A percentile compares a stretch with the other conserved stretches of the same genome.
These are phyloP conservation scores for Corythornis cristatus DNA, from an alignment of 2,113 vertebrate species.

Conservation along the genomic window DNA sequence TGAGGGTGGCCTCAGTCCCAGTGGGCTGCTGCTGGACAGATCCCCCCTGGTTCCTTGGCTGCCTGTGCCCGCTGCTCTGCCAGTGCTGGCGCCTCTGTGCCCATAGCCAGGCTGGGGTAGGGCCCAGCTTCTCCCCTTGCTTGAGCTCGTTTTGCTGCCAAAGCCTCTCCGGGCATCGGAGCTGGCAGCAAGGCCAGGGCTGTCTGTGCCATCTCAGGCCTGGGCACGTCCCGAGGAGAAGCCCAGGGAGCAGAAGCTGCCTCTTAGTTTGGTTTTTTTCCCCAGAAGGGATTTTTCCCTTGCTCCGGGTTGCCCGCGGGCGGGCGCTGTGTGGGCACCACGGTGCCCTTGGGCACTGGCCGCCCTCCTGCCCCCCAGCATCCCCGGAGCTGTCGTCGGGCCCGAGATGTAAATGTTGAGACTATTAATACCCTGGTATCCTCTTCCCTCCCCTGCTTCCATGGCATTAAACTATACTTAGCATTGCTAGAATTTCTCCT, in stretches of 20 bases:
- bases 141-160: not conserved
- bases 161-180: not conserved
- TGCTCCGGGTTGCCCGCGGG: not conserved
- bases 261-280: not conserved
- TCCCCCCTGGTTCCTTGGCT: fast-evolving
- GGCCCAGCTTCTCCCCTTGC: not conserved
- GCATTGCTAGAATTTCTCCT: constrained; percentile 37
- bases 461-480: constrained; percentile 45
- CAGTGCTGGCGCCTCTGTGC: fast-evolving
- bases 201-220: not conserved
- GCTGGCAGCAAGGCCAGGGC: not conserved
- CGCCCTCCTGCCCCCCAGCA: not conserved
- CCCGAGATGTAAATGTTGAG: constrained; percentile 36
- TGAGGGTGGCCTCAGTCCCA: fast-evolving
- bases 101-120: not conserved
- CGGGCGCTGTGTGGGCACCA: not conserved
- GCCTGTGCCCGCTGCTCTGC: not conserved
- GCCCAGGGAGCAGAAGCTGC: not conserved
- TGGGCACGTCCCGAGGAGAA: not conserved
- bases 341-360: not conserved
- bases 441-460: constrained; percentile 43
- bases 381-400: not conserved
- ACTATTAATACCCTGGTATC: constrained; percentile 66
- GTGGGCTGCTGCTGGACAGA: not conserved
- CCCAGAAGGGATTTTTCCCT: not conserved